Conservation (phyloP, 2,797 vertebrate genomes). For the Gouania willdenowi region DNA sequence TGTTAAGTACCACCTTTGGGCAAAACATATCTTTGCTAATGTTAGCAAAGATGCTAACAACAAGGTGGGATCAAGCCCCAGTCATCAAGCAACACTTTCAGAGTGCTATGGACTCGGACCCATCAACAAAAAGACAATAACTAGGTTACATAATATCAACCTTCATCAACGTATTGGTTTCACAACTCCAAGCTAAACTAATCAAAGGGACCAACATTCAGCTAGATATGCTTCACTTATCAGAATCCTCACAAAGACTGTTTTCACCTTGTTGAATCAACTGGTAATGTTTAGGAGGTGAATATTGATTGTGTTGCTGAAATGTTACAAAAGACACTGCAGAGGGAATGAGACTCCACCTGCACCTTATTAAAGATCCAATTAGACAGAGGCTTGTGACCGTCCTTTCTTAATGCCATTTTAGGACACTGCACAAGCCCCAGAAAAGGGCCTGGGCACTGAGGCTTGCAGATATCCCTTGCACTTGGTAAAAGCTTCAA, state of each 20-base stretch:
- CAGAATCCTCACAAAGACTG: conserved; percentile 16
- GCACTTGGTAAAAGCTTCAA: conserved; percentile 74
- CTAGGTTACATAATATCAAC: too few relatives aligned
- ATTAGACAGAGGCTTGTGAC: conserved; percentile 51
- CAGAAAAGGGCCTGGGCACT: conserved; percentile 58
- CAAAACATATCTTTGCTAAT: too few relatives aligned
- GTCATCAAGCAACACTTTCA: too few relatives aligned
- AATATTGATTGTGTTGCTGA: conserved; percentile 28
- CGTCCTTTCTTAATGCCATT: conserved; percentile 53
- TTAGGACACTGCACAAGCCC: conserved; percentile 56
- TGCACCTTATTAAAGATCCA: conserved; percentile 54
- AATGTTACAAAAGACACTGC: conserved; percentile 26
- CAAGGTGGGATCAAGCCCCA: too few relatives aligned
- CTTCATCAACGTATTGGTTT: too few relatives aligned
- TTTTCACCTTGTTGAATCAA: conserved; percentile 33
- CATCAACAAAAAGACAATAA: too few relatives aligned
- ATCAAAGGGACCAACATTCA: too few relatives aligned
- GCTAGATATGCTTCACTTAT: conserved; percentile 17
- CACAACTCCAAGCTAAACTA: too few relatives aligned
- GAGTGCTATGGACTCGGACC: too few relatives aligned
- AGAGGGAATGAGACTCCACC: conserved; percentile 26
- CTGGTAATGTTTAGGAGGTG: conserved; percentile 17
- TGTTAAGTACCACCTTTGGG: too few relatives aligned
- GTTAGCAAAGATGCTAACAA: too few relatives aligned
- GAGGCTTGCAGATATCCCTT: conserved; percentile 64